Percentiles rank a stretch among this genome's conserved stretches.
Evolutionary conservation across 1,140 invertebrate species (phyloP).

Genomic region (Metopolophium dirhodum): DNA sequence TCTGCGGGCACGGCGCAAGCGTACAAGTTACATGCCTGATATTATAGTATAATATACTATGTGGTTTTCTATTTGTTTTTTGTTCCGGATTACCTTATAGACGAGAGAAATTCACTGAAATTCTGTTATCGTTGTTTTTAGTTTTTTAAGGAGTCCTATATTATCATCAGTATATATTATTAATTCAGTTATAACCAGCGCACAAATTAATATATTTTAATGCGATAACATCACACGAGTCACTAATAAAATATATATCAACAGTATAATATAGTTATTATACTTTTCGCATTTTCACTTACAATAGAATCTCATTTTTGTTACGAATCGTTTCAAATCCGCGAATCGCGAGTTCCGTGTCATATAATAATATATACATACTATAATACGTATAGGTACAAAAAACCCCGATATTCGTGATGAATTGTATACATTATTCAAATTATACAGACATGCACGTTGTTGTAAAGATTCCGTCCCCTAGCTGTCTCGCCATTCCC

Average conservation of each 20-base stretch:
- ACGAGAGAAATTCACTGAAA: background rate
- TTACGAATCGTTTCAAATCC: background rate
- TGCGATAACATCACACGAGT: no score
- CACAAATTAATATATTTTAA: no score
- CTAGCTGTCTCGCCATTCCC: background rate
- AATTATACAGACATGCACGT: background rate
- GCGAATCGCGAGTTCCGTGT: background rate
- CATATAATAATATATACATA: no score
- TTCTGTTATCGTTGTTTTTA: no score
- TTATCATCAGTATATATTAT: no score
- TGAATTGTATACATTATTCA: background rate
- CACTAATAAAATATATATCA: no score
- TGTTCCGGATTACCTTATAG: background rate
- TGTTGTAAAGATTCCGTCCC: background rate
- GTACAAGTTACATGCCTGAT: background rate
- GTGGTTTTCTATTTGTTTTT: background rate
- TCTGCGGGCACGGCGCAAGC: background rate
- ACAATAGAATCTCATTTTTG: background rate
- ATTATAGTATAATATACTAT: background rate
- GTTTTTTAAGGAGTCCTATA: no score
- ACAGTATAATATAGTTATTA: no score
- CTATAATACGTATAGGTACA: no score
- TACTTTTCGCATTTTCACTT: background rate
- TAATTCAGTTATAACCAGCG: no score
- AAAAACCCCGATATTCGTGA: no score